phyloP scores from a whole-genome alignment of 1,140 invertebrate species.

The Chionoecetes opilio region DNA sequence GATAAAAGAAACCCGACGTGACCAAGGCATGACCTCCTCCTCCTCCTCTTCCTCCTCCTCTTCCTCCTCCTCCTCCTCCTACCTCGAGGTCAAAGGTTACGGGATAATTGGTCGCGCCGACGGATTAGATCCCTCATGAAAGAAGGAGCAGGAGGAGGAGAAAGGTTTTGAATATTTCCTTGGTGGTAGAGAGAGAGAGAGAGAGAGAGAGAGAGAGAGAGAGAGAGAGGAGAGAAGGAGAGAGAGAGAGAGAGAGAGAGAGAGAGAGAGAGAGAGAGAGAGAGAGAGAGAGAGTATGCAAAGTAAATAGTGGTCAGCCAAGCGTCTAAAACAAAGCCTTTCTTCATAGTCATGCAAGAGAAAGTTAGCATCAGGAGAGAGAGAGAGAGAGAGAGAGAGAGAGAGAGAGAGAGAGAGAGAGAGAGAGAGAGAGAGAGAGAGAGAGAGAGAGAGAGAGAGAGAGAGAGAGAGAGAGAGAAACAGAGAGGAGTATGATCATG shows the following conservation, averaged over 20 bases:
- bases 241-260: conserved; percentile 17
- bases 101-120: background rate
- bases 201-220: conserved; percentile 8
- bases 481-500: background rate
- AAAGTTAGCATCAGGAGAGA: conserved; percentile 6
- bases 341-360: too few species aligned
- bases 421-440: conserved; percentile 8
- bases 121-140: background rate
- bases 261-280: conserved; percentile 27
- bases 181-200: background rate
- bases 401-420: conserved; percentile 16
- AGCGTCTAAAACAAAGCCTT: too few species aligned
- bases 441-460: conserved; percentile 8
- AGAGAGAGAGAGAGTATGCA: background rate
- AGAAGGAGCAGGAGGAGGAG: conserved; percentile 12
- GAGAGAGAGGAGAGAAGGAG: background rate
- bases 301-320: too few species aligned
- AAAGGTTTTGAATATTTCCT: background rate
- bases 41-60: background rate
- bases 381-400: conserved; percentile 27
- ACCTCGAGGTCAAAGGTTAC: background rate
- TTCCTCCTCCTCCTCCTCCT: background rate
- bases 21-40: conserved; percentile 13
- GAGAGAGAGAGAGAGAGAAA: background rate
- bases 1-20: conserved; percentile 1